Evolutionary conservation across 2,888 invertebrate species (phyloP).

Genomic region (Tetanocera ferruginea): DNA sequence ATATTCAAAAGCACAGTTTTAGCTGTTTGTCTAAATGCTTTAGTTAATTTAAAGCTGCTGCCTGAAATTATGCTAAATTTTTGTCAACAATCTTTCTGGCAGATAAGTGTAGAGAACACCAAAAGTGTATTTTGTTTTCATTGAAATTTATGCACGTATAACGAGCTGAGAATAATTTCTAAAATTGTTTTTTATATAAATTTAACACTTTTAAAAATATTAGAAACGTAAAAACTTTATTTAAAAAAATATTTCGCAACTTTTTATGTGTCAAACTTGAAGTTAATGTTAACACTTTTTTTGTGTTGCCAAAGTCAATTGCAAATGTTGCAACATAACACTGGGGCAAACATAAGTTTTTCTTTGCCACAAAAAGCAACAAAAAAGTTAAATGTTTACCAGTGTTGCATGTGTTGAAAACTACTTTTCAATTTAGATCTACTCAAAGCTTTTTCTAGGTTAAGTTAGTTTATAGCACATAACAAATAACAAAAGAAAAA

Average conservation of each 20-base stretch:
- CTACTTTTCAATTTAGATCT: slow-evolving; percentile 29
- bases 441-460: background rate
- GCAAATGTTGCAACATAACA: background rate
- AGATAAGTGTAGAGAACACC: background rate
- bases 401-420: slow-evolving; percentile 39
- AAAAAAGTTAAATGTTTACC: background rate
- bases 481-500: background rate
- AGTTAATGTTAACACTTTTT: background rate
- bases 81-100: background rate
- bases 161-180: too few species aligned
- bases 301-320: background rate
- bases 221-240: too few species aligned
- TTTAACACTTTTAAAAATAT: too few species aligned
- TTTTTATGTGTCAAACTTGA: background rate
- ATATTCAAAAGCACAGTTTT: background rate
- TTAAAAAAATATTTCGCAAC: background rate
- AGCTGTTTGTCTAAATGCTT: background rate
- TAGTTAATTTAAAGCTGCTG: background rate
- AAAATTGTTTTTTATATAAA: too few species aligned
- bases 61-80: slow-evolving; percentile 52
- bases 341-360: background rate
- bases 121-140: background rate
- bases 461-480: background rate
- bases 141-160: too few species aligned
- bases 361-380: background rate